Percentiles rank a stretch among this genome's conserved stretches.
These are phyloP conservation scores for Cosmia pyralina DNA, from an alignment of 2,888 invertebrate genomes.

Conservation along the genomic window DNA sequence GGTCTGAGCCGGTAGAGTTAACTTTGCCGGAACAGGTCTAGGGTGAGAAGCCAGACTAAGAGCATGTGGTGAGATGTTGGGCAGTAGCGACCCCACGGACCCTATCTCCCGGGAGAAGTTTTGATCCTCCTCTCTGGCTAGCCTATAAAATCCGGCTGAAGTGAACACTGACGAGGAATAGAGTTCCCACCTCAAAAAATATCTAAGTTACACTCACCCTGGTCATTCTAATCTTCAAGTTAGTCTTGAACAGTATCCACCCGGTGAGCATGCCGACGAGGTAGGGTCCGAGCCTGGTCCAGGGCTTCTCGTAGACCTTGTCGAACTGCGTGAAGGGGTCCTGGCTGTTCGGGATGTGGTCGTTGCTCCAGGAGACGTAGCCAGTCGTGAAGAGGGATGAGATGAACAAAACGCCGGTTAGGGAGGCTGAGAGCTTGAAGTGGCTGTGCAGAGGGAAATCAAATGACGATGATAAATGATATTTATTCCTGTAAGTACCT, in stretches of 20 bases:
- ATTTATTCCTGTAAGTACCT: neutral
- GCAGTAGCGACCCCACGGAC: too few species aligned
- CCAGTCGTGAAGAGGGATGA: constrained; percentile 95
- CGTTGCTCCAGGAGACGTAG: constrained; percentile 94
- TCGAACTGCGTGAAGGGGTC: constrained; percentile 96
- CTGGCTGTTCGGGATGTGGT: constrained; percentile 94
- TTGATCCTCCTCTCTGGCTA: too few species aligned
- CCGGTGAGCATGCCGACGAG: constrained; percentile 96
- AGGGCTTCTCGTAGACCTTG: constrained; percentile 97
- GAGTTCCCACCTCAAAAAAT: too few species aligned
- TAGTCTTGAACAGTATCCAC: constrained; percentile 95
- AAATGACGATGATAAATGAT: neutral
- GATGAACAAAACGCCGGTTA: constrained; percentile 92
- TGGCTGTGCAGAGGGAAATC: constrained; percentile 86
- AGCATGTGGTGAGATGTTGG: too few species aligned
- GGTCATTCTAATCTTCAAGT: constrained; percentile 93
- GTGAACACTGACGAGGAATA: too few species aligned
- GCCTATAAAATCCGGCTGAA: too few species aligned
- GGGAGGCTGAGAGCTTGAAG: constrained; percentile 93
- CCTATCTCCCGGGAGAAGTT: too few species aligned
- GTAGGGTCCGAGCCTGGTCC: constrained; percentile 96
- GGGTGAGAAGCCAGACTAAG: too few species aligned
- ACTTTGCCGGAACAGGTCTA: too few species aligned
- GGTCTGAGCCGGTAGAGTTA: too few species aligned
- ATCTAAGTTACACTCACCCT: constrained; percentile 85